These are phyloP conservation scores for Elmis aenea DNA, from an alignment of 2,888 invertebrate genomes.

Conservation along the genomic window DNA sequence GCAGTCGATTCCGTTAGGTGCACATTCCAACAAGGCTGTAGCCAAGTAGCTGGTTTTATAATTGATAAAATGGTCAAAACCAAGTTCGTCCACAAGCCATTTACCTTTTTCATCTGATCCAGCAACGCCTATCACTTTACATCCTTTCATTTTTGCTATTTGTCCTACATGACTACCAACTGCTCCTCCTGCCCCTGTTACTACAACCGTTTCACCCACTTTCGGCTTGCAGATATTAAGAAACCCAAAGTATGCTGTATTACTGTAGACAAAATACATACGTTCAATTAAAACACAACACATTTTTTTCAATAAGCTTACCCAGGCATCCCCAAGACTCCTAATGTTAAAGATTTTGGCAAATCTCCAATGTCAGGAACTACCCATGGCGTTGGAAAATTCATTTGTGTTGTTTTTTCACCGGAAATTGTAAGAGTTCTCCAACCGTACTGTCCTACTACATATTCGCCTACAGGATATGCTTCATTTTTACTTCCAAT, in stretches of 20 bases:
- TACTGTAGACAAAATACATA: slow-evolving; percentile 45
- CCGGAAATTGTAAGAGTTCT: slow-evolving; percentile 54
- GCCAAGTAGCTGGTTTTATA: slow-evolving; percentile 60
- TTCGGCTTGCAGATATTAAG: slow-evolving; percentile 66
- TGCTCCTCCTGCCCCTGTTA: slow-evolving; percentile 72
- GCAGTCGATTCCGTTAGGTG: slow-evolving; percentile 67
- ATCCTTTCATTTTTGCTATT: slow-evolving; percentile 68
- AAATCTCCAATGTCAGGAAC: slow-evolving; percentile 56
- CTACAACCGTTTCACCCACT: slow-evolving; percentile 66
- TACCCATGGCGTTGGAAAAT: slow-evolving; percentile 35
- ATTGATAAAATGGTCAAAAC: slow-evolving; percentile 65
- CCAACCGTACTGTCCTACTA: slow-evolving; percentile 68
- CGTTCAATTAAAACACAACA: too few species aligned
- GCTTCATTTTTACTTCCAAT: slow-evolving; percentile 60
- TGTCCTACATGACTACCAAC: slow-evolving; percentile 75
- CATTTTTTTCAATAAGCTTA: slow-evolving; percentile 31
- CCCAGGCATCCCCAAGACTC: slow-evolving; percentile 68
- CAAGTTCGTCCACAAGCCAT: slow-evolving; percentile 61
- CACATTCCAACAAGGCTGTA: slow-evolving; percentile 53
- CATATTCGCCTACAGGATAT: slow-evolving; percentile 59
- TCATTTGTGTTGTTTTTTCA: slow-evolving; percentile 56
- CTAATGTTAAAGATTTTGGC: slow-evolving; percentile 57
- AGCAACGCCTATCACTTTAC: slow-evolving; percentile 65
- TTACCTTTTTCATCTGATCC: slow-evolving; percentile 66
- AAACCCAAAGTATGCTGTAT: slow-evolving; percentile 71